Percentiles rank a stretch among this genome's conserved stretches.
Evolutionary conservation across 1,140 invertebrate genomes (phyloP).

Genomic region (Antheraea mylitta): DNA sequence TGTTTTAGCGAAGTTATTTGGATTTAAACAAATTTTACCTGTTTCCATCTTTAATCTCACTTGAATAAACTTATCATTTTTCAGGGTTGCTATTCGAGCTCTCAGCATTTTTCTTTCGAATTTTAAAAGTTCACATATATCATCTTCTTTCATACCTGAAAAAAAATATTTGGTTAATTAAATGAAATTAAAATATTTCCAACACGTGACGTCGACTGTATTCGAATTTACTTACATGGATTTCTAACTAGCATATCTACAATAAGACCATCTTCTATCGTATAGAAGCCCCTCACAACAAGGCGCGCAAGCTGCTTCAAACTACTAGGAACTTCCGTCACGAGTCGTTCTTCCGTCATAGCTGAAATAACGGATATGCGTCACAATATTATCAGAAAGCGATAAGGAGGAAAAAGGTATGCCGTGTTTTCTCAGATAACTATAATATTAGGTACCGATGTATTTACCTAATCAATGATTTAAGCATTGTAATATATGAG

Average conservation of each 20-base stretch:
- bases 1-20: too few relatives aligned
- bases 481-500: not conserved
- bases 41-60: conserved; percentile 96
- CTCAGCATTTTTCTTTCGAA: conserved; percentile 97
- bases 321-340: conserved; percentile 93
- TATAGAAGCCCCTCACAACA: conserved; percentile 95
- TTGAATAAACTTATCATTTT: conserved; percentile 97
- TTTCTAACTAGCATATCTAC: conserved; percentile 97
- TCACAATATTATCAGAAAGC: not conserved
- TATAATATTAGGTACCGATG: not conserved
- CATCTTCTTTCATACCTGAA: conserved; percentile 96
- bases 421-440: not conserved
- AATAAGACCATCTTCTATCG: conserved; percentile 95
- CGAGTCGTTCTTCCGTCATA: conserved; percentile 76
- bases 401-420: not conserved
- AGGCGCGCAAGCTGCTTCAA: conserved; percentile 94
- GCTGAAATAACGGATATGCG: not conserved
- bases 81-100: conserved; percentile 90
- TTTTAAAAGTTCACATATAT: conserved; percentile 94
- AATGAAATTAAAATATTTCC: not conserved
- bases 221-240: conserved; percentile 83
- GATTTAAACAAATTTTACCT: conserved; percentile 56
- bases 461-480: not conserved
- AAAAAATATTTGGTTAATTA: conserved; percentile 22
- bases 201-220: not conserved